Conservation (phyloP, 2,113 vertebrate genomes). For the Alethe diademata region DNA sequence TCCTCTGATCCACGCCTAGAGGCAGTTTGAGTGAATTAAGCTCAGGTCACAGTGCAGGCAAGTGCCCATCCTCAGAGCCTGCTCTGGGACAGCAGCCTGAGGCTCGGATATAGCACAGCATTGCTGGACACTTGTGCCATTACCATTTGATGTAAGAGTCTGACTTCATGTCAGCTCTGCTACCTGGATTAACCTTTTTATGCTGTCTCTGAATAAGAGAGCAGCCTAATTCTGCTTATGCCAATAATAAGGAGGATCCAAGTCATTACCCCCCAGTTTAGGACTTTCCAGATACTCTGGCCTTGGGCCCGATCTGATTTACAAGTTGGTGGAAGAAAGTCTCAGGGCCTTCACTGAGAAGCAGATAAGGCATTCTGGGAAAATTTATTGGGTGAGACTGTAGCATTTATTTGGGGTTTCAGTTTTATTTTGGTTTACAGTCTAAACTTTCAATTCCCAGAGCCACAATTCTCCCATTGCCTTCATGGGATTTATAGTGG, state of each 20-base stretch:
- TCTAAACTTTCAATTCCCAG: slow-evolving; percentile 8
- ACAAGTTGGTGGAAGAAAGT: not conserved
- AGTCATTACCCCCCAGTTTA: not conserved
- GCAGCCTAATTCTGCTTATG: not conserved
- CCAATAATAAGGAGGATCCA: not conserved
- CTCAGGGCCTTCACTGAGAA: not conserved
- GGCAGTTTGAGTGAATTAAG: not conserved
- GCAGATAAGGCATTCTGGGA: not conserved
- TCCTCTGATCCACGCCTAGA: accelerated
- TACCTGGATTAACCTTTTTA: not conserved
- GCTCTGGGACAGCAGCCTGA: not conserved
- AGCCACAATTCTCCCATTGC: not conserved
- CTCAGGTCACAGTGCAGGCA: not conserved
- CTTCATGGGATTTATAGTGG: not conserved
- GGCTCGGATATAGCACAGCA: not conserved
- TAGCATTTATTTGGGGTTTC: not conserved
- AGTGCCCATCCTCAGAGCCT: not conserved
- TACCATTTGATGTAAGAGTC: accelerated
- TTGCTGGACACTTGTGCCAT: not conserved
- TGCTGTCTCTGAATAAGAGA: not conserved
- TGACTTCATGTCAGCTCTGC: not conserved
- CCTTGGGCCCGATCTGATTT: not conserved
- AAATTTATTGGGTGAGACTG: not conserved
- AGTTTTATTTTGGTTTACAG: slow-evolving; percentile 27
- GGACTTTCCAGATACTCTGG: not conserved